Conservation (phyloP, 1,140 invertebrate species). For the Zophobas morio region DNA sequence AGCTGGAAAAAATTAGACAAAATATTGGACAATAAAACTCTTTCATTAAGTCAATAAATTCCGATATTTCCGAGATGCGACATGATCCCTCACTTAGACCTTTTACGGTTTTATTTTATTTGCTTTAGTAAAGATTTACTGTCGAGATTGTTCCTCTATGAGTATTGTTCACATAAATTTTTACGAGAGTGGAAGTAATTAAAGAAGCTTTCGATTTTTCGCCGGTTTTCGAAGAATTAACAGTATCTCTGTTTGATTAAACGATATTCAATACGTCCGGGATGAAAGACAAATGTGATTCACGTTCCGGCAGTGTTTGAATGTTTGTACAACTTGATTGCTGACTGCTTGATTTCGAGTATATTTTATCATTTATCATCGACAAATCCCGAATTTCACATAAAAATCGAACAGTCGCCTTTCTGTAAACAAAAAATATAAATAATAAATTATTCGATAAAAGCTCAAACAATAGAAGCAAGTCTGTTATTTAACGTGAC, state of each 20-base stretch:
- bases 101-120: constrained; percentile 44
- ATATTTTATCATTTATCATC: constrained; percentile 49
- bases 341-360: constrained; percentile 44
- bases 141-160: constrained; percentile 18
- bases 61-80: constrained; percentile 35
- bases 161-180: constrained; percentile 25
- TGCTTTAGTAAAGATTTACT: constrained; percentile 38
- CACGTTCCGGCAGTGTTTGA: constrained; percentile 44
- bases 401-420: constrained; percentile 25
- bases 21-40: constrained; percentile 35
- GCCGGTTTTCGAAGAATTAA: constrained; percentile 14
- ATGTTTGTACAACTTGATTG: constrained; percentile 48
- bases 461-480: constrained; percentile 14
- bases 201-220: constrained; percentile 18
- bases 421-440: not conserved
- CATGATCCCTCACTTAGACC: constrained; percentile 38
- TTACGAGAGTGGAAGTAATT: constrained; percentile 13
- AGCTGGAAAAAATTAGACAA: constrained; percentile 27
- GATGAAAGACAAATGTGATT: constrained; percentile 49
- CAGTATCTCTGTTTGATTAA: constrained; percentile 43
- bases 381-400: constrained; percentile 36
- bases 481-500: constrained; percentile 3
- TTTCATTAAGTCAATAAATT: constrained; percentile 44
- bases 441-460: not conserved
- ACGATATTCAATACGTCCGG: constrained; percentile 31